Conservation (phyloP, 2,888 invertebrate species). For the Autographa pulchrina region DNA sequence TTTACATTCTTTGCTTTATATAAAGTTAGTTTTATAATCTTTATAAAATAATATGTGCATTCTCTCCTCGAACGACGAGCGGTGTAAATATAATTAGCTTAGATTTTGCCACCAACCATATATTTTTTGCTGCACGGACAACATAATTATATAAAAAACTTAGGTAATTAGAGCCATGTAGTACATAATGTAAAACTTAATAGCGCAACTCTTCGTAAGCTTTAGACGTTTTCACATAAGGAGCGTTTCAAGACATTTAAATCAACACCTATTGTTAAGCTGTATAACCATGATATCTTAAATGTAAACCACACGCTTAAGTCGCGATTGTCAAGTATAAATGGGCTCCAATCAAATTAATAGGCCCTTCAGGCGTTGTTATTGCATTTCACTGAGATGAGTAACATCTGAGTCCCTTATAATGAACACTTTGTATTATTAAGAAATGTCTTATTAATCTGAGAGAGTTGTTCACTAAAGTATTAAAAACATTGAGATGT, state of each 20-base stretch:
- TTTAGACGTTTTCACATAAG: too few relatives aligned
- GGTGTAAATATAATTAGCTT: too few relatives aligned
- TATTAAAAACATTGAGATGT: conserved; percentile 45
- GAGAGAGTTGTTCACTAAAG: conserved; percentile 44
- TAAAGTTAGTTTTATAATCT: too few relatives aligned
- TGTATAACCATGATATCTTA: neutral
- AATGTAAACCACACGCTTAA: conserved; percentile 16
- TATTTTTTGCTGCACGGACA: too few relatives aligned
- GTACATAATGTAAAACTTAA: too few relatives aligned
- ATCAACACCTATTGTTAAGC: neutral
- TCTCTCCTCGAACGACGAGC: too few relatives aligned
- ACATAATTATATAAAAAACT: too few relatives aligned
- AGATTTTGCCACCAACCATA: too few relatives aligned
- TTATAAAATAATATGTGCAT: too few relatives aligned
- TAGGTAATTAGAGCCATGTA: too few relatives aligned
- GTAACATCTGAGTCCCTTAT: conserved; percentile 69
- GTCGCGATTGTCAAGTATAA: conserved; percentile 63
- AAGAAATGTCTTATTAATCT: conserved; percentile 40
- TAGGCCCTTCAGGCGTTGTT: conserved; percentile 72
- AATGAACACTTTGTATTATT: conserved; percentile 51
- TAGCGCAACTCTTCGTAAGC: too few relatives aligned
- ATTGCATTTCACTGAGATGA: conserved; percentile 72
- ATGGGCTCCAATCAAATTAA: conserved; percentile 68
- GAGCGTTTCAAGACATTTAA: neutral
- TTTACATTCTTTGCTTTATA: too few relatives aligned